phyloP scores from a whole-genome alignment of 1,140 invertebrate species.

The Bradysia coprophila region DNA sequence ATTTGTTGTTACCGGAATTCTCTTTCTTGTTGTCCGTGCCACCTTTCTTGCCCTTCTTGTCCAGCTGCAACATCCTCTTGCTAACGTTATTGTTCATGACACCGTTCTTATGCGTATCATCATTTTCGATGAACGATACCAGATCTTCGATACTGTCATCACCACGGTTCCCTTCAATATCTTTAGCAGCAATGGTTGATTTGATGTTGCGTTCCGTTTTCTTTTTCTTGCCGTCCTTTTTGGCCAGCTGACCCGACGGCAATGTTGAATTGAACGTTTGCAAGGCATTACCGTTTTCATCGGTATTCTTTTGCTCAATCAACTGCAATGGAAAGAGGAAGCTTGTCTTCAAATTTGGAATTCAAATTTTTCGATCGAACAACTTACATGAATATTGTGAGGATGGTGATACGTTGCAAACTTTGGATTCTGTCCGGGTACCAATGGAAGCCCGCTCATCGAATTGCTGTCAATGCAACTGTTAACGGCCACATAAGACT shows the following conservation, averaged over 20 bases:
- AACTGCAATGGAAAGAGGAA: no score
- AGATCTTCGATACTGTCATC: conserved; percentile 30
- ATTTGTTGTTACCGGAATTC: conserved; percentile 8
- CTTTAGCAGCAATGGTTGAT: conserved; percentile 30
- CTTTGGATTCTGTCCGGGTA: not conserved
- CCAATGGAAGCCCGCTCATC: not conserved
- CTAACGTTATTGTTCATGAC: conserved; percentile 5
- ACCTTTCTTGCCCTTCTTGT: conserved; percentile 12
- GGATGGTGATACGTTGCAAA: not conserved
- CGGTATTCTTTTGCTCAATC: conserved; percentile 24
- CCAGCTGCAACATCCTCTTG: conserved; percentile 1
- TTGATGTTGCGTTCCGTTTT: conserved; percentile 29
- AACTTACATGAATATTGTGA: not conserved
- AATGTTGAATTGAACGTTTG: conserved; percentile 3
- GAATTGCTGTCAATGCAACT: not conserved
- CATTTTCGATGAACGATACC: conserved; percentile 26
- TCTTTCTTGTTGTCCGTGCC: conserved; percentile 13
- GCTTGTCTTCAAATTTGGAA: no score
- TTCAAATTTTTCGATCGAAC: not conserved
- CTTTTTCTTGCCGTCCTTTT: conserved; percentile 21
- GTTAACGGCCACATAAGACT: not conserved
- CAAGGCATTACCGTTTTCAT: conserved; percentile 29
- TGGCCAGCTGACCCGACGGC: conserved; percentile 15
- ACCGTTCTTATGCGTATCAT: conserved; percentile 6
- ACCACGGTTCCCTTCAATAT: conserved; percentile 36